Percentiles rank a stretch among this genome's conserved stretches.
Evolutionary conservation across 2,113 vertebrate genomes (phyloP).

Genomic region (Strix uralensis): DNA sequence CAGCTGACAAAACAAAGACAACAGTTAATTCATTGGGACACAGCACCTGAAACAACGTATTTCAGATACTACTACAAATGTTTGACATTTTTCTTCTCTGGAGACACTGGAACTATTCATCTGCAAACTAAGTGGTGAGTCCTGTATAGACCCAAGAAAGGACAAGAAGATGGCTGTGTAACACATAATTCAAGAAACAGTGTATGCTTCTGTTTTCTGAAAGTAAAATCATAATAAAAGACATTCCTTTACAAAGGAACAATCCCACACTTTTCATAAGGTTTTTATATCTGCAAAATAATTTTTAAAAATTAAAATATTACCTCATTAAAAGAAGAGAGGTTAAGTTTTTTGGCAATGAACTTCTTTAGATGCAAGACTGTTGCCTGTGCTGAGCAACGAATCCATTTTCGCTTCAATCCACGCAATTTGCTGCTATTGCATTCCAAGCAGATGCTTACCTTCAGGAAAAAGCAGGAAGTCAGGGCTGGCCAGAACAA

Average conservation of each 20-base stretch:
- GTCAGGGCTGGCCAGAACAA: neutral
- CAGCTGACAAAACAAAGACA: conserved; percentile 79
- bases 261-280: neutral
- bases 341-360: conserved; percentile 99
- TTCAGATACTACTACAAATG: neutral
- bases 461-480: conserved; percentile 72
- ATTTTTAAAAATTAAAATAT: neutral
- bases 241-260: neutral
- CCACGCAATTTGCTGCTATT: conserved; percentile 98
- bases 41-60: neutral
- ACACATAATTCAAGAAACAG: neutral
- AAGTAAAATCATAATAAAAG: neutral
- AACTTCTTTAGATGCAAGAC: conserved; percentile 99
- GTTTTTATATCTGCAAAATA: neutral
- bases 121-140: neutral
- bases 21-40: neutral
- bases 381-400: conserved; percentile 97
- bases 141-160: neutral
- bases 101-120: neutral
- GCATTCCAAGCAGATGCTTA: conserved; percentile 98
- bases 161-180: neutral
- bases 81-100: neutral
- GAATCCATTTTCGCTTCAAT: conserved; percentile 97
- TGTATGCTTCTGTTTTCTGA: neutral
- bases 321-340: conserved; percentile 99